Evolutionary conservation across 1,140 invertebrate species (phyloP).

Genomic region (Drosophila ogumai): DNA sequence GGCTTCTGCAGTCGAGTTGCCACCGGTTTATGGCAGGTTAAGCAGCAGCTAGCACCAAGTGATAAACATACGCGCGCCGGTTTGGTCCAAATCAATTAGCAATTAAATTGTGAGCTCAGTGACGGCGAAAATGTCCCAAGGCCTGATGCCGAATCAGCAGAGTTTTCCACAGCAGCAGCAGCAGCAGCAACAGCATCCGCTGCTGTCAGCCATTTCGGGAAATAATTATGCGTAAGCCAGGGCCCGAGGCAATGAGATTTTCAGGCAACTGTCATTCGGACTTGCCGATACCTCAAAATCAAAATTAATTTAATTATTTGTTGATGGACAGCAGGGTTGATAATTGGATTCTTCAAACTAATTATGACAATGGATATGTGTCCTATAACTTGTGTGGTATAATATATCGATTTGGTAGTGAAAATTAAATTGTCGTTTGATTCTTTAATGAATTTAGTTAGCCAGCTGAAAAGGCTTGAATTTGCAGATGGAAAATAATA

Average conservation of each 20-base stretch:
- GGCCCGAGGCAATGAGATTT: not conserved
- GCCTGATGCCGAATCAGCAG: conserved; percentile 54
- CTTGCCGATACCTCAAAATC: conserved; percentile 3
- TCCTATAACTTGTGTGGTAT: not conserved
- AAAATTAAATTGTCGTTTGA: not conserved
- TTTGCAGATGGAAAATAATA: not conserved
- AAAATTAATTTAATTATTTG: conserved; percentile 5
- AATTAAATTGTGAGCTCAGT: conserved; percentile 73
- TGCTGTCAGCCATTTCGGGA: conserved; percentile 68
- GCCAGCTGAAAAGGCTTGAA: not conserved
- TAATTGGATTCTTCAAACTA: conserved; percentile 1
- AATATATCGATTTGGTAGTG: not conserved
- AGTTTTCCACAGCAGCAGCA: conserved; percentile 46
- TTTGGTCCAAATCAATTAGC: conserved; percentile 71
- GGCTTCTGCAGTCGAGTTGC: conserved; percentile 37
- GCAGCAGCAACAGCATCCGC: conserved; percentile 55
- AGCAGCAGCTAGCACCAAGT: conserved; percentile 15
- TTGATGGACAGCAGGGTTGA: not conserved
- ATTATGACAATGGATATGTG: too few species aligned
- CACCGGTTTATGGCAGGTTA: conserved; percentile 28
- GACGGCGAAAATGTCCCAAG: conserved; percentile 57
- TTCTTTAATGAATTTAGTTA: not conserved
- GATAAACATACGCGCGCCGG: conserved; percentile 28
- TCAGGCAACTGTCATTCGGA: conserved; percentile 6
- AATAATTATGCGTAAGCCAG: conserved; percentile 77